Base-by-base conservation (phyloP, 1,140 invertebrate genomes). In the Tetranychus urticae region DNA sequence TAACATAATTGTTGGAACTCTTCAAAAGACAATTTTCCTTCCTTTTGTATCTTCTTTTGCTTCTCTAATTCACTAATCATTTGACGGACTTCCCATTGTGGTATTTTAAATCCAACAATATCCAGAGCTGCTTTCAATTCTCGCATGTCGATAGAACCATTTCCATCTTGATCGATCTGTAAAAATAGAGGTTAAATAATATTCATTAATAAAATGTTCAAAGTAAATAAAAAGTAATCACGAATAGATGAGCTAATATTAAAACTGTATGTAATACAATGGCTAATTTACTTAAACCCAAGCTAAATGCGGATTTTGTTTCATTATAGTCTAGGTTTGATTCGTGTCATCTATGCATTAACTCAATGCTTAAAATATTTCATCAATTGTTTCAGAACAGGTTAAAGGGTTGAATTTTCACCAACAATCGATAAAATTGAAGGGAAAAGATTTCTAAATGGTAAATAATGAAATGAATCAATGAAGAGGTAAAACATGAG, bases 71-170 rank as follows among this genome's bases (percentile, higher is more conserved):
- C 84, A 65, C 88, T 83, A 64, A 93, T 84, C 78, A 96, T 83
- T 68, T 86, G 82, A 2, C 91, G 80, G 10, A 93, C 85, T 75
- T 87, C 80, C 79, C 88, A 96, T 58, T 86, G 86, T 42, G 91
- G 87, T 65, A 96, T 78, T 76, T 94, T 94, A 71, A 93, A 86
- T 31, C 89, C 89, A 65, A 85, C 85, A 59, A 82, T 75, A 68
- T 91, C 85, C n/a, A 97, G 74, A 0, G 89, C 90, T 56, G 81
- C 81, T 68, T 89, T 86, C 36, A 97, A 75, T 71, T 96, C 90
- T 60, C 82, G 81, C 60, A 90, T 72, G 67, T 90, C 85, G 63
- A 97, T 90, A 73, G 78, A 86, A 5, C 90, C 90, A 77, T 86
- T 88, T 56, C 82, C 81, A 75, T 92, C 88, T 69, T 79, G 81